phyloP scores from a whole-genome alignment of 92 coral and sea anemone species.

The Blastomussa wellsi region DNA sequence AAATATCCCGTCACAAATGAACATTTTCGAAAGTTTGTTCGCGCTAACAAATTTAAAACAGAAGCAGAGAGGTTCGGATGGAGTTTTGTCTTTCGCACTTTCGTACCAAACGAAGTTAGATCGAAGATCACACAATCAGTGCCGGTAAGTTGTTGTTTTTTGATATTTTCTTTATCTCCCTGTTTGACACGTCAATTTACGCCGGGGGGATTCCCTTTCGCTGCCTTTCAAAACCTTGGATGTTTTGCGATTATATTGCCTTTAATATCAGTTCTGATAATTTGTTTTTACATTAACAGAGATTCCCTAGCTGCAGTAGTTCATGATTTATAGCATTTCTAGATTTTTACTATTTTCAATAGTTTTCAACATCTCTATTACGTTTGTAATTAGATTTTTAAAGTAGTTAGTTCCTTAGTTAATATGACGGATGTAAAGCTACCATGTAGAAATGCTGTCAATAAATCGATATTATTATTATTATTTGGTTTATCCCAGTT shows the following conservation, averaged over 20 bases:
- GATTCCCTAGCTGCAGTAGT: too few relatives aligned
- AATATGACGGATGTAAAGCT: too few relatives aligned
- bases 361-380: too few relatives aligned
- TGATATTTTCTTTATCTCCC: not conserved
- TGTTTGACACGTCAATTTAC: constrained; percentile 5
- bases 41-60: constrained; percentile 81
- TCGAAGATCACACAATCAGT: constrained; percentile 75
- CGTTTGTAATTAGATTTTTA: too few relatives aligned
- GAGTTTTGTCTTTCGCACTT: constrained; percentile 77
- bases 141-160: constrained; percentile 48
- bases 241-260: not conserved
- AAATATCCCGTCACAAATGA: constrained; percentile 88
- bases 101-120: constrained; percentile 72
- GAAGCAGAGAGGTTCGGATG: constrained; percentile 91
- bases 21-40: constrained; percentile 84
- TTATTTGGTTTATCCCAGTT: too few relatives aligned
- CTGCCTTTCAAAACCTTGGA: not conserved
- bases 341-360: too few relatives aligned
- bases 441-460: too few relatives aligned
- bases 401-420: too few relatives aligned
- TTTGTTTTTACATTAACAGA: not conserved
- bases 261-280: not conserved
- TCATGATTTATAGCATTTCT: too few relatives aligned
- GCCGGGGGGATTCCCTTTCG: constrained; percentile 20
- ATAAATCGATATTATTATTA: too few relatives aligned